phyloP scores from a whole-genome alignment of 2,113 vertebrate genomes.

The Aphelocoma coerulescens region DNA sequence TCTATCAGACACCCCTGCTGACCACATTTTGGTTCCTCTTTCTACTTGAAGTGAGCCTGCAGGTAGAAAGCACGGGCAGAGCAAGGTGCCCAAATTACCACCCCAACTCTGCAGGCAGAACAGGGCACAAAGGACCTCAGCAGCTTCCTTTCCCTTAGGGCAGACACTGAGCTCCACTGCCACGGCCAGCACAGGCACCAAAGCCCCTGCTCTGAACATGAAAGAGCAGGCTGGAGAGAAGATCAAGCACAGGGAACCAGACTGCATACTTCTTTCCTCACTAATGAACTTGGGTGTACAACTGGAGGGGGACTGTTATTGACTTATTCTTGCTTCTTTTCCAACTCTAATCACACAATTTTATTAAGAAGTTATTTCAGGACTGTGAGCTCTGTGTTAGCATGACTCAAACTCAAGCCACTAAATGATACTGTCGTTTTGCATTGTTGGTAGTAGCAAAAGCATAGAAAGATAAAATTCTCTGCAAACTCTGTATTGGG shows the following conservation, averaged over 20 bases:
- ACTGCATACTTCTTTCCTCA: not conserved
- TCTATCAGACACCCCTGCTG: not conserved
- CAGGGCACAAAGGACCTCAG: fast-evolving
- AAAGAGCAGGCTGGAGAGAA: not conserved
- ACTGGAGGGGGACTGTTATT: not conserved
- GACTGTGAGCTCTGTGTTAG: not conserved
- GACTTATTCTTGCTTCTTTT: not conserved
- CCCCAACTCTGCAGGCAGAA: not conserved
- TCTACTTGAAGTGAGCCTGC: fast-evolving
- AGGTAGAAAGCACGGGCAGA: not conserved
- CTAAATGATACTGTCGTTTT: not conserved
- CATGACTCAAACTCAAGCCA: not conserved
- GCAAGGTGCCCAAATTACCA: no score
- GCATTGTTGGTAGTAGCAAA: not conserved
- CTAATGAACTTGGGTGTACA: not conserved
- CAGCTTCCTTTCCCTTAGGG: not conserved
- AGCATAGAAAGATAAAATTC: not conserved
- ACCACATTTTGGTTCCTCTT: not conserved
- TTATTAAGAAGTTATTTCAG: not conserved
- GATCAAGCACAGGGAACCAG: not conserved
- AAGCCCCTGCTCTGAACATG: no score
- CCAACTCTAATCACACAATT: not conserved
- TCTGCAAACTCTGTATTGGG: not conserved
- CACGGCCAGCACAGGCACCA: not conserved
- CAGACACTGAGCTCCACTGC: not conserved